phyloP scores from a whole-genome alignment of 2,113 vertebrate species.

The Piprites chloris region DNA sequence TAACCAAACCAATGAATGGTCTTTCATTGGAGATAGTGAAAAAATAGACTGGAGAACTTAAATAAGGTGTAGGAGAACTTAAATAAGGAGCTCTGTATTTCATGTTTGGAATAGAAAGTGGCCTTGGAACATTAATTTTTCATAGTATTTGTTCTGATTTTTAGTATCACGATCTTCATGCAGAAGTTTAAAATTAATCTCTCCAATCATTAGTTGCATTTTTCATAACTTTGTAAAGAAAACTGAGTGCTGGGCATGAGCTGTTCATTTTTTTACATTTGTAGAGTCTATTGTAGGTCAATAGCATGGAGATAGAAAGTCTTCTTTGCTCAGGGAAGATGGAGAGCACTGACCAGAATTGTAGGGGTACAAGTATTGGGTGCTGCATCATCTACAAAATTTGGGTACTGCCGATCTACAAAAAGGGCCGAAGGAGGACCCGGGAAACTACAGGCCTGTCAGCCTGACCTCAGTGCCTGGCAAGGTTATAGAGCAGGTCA shows the following conservation, averaged over 20 bases:
- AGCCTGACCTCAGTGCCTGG: too few species aligned
- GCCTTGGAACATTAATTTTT: not conserved
- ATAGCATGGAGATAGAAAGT: not conserved
- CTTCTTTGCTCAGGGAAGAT: not conserved
- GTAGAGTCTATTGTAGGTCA: not conserved
- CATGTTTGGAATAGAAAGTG: not conserved
- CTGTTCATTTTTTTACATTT: not conserved
- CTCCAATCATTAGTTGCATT: not conserved
- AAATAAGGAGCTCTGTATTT: not conserved
- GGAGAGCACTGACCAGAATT: not conserved
- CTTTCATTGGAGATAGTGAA: conserved; percentile 32
- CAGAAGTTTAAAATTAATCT: not conserved
- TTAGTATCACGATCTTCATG: not conserved
- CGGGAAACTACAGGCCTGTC: too few species aligned
- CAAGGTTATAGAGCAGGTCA: too few species aligned
- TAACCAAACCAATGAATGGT: conserved; percentile 18
- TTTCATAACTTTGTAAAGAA: not conserved
- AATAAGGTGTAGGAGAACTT: conserved; percentile 14
- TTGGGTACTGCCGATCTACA: too few species aligned
- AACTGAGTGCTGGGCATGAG: fast-evolving
- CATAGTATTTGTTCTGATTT: not conserved
- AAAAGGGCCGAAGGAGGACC: too few species aligned
- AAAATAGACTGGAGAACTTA: conserved; percentile 8
- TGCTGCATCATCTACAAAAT: too few species aligned
- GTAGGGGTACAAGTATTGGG: fast-evolving